These are phyloP conservation scores for Glomeris marginata DNA, from an alignment of 2,888 invertebrate species.

Conservation along the genomic window DNA sequence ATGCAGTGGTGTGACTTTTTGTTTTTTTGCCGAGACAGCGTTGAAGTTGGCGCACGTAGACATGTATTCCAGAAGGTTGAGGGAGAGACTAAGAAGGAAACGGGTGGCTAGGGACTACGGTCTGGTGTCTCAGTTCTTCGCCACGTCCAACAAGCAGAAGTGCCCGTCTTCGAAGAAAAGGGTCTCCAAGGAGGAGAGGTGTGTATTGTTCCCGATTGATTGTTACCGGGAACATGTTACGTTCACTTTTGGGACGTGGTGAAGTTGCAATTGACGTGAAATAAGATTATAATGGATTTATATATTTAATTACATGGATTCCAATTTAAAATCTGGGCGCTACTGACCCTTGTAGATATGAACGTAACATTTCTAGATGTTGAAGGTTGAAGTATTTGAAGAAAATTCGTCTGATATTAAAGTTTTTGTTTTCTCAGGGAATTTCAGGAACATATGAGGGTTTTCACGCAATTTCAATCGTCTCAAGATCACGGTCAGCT, in stretches of 20 bases:
- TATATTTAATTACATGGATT: no score
- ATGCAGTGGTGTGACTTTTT: no score
- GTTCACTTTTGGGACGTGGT: no score
- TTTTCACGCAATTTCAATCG: constrained; percentile 77
- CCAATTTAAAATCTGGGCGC: no score
- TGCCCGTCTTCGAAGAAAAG: constrained; percentile 38
- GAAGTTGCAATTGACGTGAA: no score
- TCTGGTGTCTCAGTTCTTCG: constrained; percentile 69
- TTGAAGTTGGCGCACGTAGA: constrained; percentile 83
- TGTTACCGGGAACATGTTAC: no score
- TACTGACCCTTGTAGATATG: no score
- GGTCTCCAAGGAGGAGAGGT: constrained; percentile 66
- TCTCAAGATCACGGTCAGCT: constrained; percentile 69
- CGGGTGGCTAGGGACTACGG: constrained; percentile 79
- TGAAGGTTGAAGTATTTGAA: no score
- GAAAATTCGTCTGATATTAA: not conserved
- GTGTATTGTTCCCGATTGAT: no score
- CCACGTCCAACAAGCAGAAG: constrained; percentile 44
- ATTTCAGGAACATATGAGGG: constrained; percentile 65
- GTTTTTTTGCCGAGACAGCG: constrained; percentile 38
- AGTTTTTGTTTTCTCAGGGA: constrained; percentile 23
- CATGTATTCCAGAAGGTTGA: constrained; percentile 66
- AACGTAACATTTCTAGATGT: no score
- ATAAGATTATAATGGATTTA: no score
- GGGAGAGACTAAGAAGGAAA: constrained; percentile 78